Conservation (phyloP, 1,140 invertebrate species). For the Drosophila biarmipes region DNA sequence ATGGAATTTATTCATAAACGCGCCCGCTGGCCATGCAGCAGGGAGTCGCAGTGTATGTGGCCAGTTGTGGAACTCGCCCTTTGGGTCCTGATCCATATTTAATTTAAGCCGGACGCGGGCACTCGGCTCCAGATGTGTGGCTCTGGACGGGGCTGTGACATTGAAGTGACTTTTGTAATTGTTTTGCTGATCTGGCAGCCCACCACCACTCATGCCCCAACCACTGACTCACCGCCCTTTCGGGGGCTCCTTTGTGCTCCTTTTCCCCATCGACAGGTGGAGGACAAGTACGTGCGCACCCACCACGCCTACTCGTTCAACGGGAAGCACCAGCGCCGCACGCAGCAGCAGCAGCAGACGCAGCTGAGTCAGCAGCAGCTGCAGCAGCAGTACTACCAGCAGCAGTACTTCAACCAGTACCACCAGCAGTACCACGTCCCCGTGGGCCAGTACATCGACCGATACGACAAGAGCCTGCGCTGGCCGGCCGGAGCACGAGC, state of each 20-base stretch:
- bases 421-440: slow-evolving; percentile 78
- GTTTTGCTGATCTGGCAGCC: slow-evolving; percentile 14
- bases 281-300: slow-evolving; percentile 81
- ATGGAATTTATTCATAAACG: slow-evolving; percentile 81
- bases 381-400: slow-evolving; percentile 68
- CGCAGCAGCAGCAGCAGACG: slow-evolving; percentile 73
- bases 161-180: slow-evolving; percentile 68
- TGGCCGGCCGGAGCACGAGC: slow-evolving; percentile 68
- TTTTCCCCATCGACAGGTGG: slow-evolving; percentile 61
- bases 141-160: slow-evolving; percentile 51
- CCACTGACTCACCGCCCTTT: slow-evolving; percentile 19
- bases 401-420: slow-evolving; percentile 71
- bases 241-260: slow-evolving; percentile 5
- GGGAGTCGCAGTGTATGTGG: slow-evolving; percentile 22
- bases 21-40: slow-evolving; percentile 17
- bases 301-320: slow-evolving; percentile 80
- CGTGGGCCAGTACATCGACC: slow-evolving; percentile 66
- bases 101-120: slow-evolving; percentile 43
- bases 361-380: slow-evolving; percentile 72
- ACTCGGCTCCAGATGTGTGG: slow-evolving; percentile 9
- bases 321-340: slow-evolving; percentile 74
- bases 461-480: slow-evolving; percentile 81
- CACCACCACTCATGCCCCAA: background rate
- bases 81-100: slow-evolving; percentile 61
- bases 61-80: slow-evolving; percentile 34